phyloP scores from a whole-genome alignment of 2,797 vertebrate genomes.

The Aphelocoma californica region DNA sequence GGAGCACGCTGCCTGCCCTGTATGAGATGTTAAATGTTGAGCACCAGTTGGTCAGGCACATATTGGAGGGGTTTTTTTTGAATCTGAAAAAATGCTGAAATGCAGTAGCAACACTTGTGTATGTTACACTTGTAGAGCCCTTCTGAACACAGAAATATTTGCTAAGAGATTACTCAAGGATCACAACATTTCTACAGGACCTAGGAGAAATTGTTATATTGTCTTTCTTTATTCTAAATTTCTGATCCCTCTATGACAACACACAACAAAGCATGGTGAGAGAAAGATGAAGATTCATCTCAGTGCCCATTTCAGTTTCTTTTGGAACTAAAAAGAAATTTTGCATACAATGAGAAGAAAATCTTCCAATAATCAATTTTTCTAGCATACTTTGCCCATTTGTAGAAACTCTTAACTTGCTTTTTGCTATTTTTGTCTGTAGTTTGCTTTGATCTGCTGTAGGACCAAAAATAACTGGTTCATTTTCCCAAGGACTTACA shows the following conservation, averaged over 20 bases:
- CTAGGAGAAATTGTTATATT: background rate
- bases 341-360: background rate
- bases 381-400: background rate
- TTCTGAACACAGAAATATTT: background rate
- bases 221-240: background rate
- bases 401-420: background rate
- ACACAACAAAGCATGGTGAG: background rate
- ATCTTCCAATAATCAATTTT: background rate
- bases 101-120: background rate
- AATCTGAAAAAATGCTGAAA: background rate
- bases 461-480: background rate
- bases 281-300: background rate
- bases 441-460: background rate
- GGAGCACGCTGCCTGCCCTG: background rate
- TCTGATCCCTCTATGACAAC: background rate
- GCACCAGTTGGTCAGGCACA: background rate
- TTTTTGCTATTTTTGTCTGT: background rate
- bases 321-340: background rate
- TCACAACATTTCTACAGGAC: background rate
- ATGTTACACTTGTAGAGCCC: background rate
- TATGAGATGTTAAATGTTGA: background rate
- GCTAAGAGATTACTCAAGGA: background rate
- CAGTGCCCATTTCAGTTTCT: background rate
- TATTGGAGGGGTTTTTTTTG: background rate
- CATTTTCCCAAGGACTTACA: background rate